These are phyloP conservation scores for Chiloscyllium plagiosum DNA, from an alignment of 2,113 vertebrate genomes.

Conservation along the genomic window DNA sequence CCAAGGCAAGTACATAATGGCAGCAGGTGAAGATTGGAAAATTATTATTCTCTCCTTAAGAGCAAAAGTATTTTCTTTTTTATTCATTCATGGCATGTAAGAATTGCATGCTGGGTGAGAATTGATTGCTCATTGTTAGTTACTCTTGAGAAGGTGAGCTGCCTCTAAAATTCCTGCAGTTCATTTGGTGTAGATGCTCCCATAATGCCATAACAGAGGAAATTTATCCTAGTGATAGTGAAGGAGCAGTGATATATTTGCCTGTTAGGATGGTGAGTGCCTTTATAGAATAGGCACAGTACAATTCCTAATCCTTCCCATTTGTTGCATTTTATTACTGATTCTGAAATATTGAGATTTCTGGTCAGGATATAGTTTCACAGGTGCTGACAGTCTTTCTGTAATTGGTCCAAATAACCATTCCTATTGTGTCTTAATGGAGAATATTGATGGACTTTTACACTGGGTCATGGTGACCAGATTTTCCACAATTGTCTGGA, in stretches of 20 bases:
- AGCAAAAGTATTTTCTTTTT: too few relatives aligned
- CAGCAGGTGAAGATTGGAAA: neutral
- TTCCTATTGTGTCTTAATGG: neutral
- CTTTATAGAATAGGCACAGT: neutral
- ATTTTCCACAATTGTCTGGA: too few relatives aligned
- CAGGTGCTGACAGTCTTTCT: neutral
- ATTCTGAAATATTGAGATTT: neutral
- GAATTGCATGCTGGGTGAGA: too few relatives aligned
- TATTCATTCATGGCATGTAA: too few relatives aligned
- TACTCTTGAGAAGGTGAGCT: too few relatives aligned
- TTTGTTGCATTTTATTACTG: neutral
- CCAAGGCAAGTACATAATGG: conserved; percentile 65
- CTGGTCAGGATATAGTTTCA: neutral
- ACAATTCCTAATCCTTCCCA: neutral
- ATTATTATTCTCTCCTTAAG: neutral
- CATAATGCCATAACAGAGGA: too few relatives aligned
- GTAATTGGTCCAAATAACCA: neutral
- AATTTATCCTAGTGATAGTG: neutral
- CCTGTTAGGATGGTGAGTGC: too few relatives aligned
- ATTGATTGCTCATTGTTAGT: too few relatives aligned
- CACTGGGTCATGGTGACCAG: neutral
- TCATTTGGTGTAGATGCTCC: too few relatives aligned
- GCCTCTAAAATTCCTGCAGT: too few relatives aligned
- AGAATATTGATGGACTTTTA: neutral
- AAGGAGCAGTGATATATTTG: too few relatives aligned